A percentile compares a stretch with the other conserved stretches of the same genome.
Conservation (phyloP, 2,113 vertebrate species). For the Psammodynastes pulverulentus region DNA sequence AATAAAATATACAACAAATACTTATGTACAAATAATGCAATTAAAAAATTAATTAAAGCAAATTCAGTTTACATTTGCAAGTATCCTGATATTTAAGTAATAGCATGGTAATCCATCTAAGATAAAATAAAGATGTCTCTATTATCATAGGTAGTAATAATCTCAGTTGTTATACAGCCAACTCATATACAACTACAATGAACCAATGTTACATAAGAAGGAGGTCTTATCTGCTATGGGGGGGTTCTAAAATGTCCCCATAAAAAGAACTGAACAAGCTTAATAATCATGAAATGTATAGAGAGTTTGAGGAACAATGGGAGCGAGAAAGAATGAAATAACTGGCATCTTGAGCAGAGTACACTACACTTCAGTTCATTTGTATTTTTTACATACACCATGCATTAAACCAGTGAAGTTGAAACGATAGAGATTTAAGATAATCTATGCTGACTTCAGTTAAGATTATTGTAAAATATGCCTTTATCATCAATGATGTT, state of each 20-base stretch:
- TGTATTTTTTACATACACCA: background rate
- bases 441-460: background rate
- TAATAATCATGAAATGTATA: background rate
- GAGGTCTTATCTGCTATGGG: background rate
- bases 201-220: background rate
- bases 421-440: background rate
- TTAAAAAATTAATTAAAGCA: background rate
- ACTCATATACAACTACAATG: background rate
- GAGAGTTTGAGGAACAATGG: background rate
- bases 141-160: background rate
- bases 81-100: background rate
- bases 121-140: background rate
- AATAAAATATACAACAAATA: background rate
- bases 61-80: background rate
- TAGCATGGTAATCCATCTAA: background rate
- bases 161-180: background rate
- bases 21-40: background rate
- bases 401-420: background rate
- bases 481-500: background rate
- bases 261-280: background rate
- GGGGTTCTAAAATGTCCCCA: background rate
- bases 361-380: background rate
- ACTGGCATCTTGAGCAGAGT: background rate
- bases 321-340: background rate
- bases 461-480: background rate